Conservation (phyloP, 2,888 invertebrate species). For the Tipula unca region DNA sequence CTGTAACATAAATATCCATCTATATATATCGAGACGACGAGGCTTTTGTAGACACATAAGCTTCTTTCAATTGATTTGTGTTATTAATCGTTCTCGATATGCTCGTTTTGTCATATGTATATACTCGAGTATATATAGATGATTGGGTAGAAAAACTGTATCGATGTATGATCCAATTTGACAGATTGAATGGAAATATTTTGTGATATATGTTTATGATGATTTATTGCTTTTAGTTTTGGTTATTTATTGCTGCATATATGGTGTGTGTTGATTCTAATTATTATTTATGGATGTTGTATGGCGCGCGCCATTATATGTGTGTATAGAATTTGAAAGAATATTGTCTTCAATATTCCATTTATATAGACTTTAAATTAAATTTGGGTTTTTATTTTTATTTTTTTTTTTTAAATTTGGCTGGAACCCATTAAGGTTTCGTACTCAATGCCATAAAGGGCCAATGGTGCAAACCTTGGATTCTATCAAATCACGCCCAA, state of each 20-base stretch:
- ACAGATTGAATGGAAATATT: not conserved
- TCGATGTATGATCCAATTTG: not conserved
- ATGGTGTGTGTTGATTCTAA: not conserved
- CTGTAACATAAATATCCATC: not conserved
- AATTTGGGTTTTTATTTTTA: too few relatives aligned
- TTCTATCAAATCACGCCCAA: too few relatives aligned
- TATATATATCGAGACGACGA: not conserved
- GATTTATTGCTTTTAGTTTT: not conserved
- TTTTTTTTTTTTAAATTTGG: too few relatives aligned
- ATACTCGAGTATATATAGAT: too few relatives aligned
- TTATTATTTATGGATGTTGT: not conserved
- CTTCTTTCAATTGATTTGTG: not conserved
- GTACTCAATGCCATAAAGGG: too few relatives aligned
- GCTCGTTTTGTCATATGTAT: not conserved
- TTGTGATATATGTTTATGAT: not conserved
- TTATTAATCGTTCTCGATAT: not conserved
- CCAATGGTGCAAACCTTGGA: too few relatives aligned
- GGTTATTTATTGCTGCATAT: not conserved
- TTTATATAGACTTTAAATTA: too few relatives aligned
- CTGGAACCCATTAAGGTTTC: too few relatives aligned
- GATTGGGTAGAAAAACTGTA: not conserved
- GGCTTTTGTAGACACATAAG: not conserved
- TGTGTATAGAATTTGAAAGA: too few relatives aligned
- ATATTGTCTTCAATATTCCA: too few relatives aligned
- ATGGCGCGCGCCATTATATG: too few relatives aligned